Evolutionary conservation across 1,140 invertebrate genomes (phyloP).

Genomic region (Drosophila athabasca): DNA sequence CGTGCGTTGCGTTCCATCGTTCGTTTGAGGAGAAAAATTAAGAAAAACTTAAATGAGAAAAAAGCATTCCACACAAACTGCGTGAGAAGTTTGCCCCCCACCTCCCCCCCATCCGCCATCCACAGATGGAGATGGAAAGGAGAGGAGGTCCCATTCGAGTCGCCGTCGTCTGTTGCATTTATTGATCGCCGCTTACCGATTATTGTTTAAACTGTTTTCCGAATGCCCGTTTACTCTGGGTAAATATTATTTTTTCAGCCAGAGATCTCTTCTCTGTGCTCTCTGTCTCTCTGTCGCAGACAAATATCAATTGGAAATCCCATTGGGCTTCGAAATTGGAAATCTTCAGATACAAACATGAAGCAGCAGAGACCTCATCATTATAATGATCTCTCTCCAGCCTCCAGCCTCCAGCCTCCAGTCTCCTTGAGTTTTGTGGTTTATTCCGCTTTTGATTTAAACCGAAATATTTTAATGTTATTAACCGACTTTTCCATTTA

Average conservation of each 20-base stretch:
- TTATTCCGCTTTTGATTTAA: constrained; percentile 41
- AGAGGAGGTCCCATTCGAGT: no score
- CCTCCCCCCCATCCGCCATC: no score
- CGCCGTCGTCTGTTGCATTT: constrained; percentile 44
- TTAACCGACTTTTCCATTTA: constrained; percentile 64
- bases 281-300: constrained; percentile 47
- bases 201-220: constrained; percentile 82
- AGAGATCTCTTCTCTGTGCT: constrained; percentile 39
- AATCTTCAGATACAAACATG: constrained; percentile 68
- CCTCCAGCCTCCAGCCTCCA: background rate
- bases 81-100: constrained; percentile 67
- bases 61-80: constrained; percentile 69
- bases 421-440: background rate
- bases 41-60: constrained; percentile 77
- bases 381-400: constrained; percentile 37
- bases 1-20: constrained; percentile 34
- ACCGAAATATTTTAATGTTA: constrained; percentile 75
- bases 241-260: constrained; percentile 81
- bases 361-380: constrained; percentile 45
- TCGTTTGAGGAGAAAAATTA: constrained; percentile 60
- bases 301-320: constrained; percentile 78
- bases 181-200: constrained; percentile 78
- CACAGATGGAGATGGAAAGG: background rate
- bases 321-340: constrained; percentile 63
- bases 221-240: constrained; percentile 79